phyloP scores from a whole-genome alignment of 2,113 vertebrate species.

The Chunga burmeisteri region DNA sequence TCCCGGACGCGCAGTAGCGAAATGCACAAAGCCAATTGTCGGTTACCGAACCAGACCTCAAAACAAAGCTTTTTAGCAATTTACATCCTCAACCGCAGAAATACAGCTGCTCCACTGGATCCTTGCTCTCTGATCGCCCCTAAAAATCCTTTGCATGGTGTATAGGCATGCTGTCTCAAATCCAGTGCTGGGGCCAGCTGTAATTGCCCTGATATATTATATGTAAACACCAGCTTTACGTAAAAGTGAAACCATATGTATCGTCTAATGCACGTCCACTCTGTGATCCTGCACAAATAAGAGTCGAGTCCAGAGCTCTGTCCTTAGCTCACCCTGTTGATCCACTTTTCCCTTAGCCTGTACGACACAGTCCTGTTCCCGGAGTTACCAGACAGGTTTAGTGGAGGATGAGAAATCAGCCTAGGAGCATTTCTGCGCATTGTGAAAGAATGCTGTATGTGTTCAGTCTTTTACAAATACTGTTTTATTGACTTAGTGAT shows the following conservation, averaged over 20 bases:
- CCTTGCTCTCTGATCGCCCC: neutral
- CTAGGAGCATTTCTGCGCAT: neutral
- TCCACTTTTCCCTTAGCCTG: slow-evolving; percentile 2
- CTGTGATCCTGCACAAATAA: neutral
- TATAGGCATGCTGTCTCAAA: neutral
- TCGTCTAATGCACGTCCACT: neutral
- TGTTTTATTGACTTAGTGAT: slow-evolving; percentile 50
- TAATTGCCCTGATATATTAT: neutral
- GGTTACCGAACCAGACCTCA: neutral
- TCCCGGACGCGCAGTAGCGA: accelerated
- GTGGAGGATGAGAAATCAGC: neutral
- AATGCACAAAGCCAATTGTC: neutral
- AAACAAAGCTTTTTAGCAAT: neutral
- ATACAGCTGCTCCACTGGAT: neutral
- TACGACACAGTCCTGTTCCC: neutral
- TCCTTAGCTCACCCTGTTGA: slow-evolving; percentile 58
- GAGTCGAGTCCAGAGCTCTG: neutral
- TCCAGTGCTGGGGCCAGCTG: neutral
- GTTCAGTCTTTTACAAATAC: neutral
- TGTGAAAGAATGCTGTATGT: slow-evolving; percentile 7
- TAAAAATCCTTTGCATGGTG: neutral
- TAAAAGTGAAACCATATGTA: slow-evolving; percentile 42
- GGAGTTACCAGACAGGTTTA: slow-evolving; percentile 28
- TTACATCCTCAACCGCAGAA: neutral
- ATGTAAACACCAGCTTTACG: neutral